Evolutionary conservation across 2,888 invertebrate genomes (phyloP).

Genomic region (Ariolimax columbianus): DNA sequence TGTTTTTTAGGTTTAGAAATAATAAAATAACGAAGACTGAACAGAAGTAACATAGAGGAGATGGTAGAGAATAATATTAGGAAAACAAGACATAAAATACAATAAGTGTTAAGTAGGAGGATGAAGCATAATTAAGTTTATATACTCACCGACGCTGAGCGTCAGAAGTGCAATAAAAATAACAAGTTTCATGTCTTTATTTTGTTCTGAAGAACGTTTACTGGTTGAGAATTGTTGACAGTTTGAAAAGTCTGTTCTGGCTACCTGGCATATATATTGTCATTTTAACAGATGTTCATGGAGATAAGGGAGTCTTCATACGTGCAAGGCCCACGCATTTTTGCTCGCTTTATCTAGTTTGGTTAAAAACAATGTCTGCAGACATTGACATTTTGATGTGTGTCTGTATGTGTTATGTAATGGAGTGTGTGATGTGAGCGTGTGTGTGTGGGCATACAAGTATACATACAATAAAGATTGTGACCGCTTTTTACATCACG

Average conservation of each 20-base stretch:
- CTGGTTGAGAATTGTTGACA: not conserved
- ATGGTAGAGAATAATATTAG: no score
- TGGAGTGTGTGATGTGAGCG: no score
- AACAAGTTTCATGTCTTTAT: not conserved
- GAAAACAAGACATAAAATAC: not conserved
- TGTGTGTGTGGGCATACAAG: no score
- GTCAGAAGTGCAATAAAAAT: not conserved
- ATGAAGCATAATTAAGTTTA: not conserved
- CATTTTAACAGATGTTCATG: not conserved
- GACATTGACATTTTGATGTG: no score
- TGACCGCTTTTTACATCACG: no score
- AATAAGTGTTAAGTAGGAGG: constrained; percentile 1
- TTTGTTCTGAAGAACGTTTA: not conserved
- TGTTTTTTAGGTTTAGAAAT: no score
- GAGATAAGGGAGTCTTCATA: not conserved
- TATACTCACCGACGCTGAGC: not conserved
- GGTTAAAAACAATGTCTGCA: no score
- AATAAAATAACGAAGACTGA: no score
- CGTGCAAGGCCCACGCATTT: not conserved
- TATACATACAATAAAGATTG: no score
- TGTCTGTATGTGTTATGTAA: no score
- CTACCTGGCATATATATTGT: not conserved
- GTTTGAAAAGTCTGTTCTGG: not conserved
- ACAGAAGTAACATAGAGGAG: no score
- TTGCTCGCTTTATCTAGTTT: not conserved